A percentile compares a stretch with the other conserved stretches of the same genome.
Evolutionary conservation across 92 coral and sea anemone species (phyloP).

Genomic region (Porites divaricata): DNA sequence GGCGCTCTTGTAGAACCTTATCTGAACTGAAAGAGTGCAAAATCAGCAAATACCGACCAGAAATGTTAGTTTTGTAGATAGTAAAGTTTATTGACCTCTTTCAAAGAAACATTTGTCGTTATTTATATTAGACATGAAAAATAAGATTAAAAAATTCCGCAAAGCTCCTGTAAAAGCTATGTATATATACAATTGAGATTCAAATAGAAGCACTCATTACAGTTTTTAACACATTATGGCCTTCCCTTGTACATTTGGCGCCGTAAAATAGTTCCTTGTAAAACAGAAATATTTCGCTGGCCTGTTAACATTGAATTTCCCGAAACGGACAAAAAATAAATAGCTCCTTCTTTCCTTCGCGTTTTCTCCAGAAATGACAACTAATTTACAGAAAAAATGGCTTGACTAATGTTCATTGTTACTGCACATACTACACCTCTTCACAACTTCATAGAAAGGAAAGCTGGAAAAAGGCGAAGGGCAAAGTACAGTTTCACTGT

Average conservation of each 20-base stretch:
- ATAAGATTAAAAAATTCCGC: neutral
- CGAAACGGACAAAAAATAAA: conserved; percentile 32
- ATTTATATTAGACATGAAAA: conserved; percentile 12
- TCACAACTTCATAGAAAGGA: too few relatives aligned
- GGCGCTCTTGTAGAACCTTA: too few relatives aligned
- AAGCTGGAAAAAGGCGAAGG: too few relatives aligned
- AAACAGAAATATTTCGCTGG: neutral
- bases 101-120: neutral
- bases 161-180: neutral
- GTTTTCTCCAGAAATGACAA: conserved; percentile 18
- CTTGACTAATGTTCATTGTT: neutral
- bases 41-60: neutral
- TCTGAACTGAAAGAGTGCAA: neutral
- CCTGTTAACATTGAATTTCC: conserved; percentile 1
- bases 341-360: conserved; percentile 19
- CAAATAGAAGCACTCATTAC: neutral
- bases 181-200: neutral
- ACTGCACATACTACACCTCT: neutral
- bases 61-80: neutral
- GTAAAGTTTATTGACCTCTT: conserved; percentile 10
- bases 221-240: neutral
- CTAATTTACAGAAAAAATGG: conserved; percentile 6
- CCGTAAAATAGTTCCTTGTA: neutral
- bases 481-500: too few relatives aligned
- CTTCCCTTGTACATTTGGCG: too few relatives aligned